These are phyloP conservation scores for Rana temporaria DNA, from an alignment of 2,113 vertebrate species.

Conservation along the genomic window DNA sequence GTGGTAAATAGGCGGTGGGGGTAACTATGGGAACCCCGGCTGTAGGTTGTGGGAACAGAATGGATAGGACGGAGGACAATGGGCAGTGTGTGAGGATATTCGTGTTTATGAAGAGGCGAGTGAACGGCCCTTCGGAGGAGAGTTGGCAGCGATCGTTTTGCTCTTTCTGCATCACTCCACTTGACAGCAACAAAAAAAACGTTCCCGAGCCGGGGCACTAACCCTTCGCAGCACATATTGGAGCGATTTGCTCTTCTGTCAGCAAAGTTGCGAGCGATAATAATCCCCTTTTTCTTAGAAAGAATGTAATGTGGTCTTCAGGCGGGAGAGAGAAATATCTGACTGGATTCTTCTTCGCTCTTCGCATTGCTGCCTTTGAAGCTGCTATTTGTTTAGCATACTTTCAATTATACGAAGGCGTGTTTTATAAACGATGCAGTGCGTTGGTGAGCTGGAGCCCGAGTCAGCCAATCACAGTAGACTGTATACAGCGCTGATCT, in stretches of 20 bases:
- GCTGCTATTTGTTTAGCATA: no score
- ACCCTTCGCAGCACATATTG: neutral
- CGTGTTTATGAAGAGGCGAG: slow-evolving; percentile 70
- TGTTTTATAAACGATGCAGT: no score
- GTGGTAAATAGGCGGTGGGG: slow-evolving; percentile 81
- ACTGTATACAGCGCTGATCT: no score
- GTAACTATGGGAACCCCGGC: slow-evolving; percentile 83
- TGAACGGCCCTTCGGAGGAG: neutral
- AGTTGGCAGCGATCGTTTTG: slow-evolving; percentile 23
- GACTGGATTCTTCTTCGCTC: neutral
- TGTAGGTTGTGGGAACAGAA: slow-evolving; percentile 72
- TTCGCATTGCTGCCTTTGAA: no score
- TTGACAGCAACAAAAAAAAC: neutral
- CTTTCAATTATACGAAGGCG: no score
- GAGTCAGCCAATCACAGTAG: no score
- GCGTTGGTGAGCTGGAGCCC: no score
- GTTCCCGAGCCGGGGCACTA: neutral
- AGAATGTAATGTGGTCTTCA: neutral
- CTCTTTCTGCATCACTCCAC: neutral
- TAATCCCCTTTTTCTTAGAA: neutral
- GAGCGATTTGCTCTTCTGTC: neutral
- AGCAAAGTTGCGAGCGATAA: neutral
- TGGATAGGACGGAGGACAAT: slow-evolving; percentile 73
- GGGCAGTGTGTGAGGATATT: slow-evolving; percentile 77
- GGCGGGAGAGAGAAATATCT: neutral